A percentile compares a stretch with the other conserved stretches of the same genome.
These are phyloP conservation scores for Oscarella lobularis DNA, from an alignment of 37 sponge, comb jelly and placozoan genomes.

Conservation along the genomic window DNA sequence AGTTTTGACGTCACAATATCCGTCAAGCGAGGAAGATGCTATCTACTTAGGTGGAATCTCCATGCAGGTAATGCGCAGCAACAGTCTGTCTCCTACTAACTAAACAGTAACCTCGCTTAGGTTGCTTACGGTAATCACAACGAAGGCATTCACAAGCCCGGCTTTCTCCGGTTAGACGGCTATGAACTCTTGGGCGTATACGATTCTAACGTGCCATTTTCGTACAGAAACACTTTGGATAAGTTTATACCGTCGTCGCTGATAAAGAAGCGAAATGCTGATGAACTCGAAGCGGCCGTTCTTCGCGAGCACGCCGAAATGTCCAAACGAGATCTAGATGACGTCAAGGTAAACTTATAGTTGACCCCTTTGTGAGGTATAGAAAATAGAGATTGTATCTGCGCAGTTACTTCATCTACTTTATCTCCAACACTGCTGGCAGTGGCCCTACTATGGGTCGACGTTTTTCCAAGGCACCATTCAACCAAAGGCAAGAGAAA, in stretches of 20 bases:
- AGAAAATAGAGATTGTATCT: too few species aligned
- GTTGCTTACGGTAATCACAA: neutral
- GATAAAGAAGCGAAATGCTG: neutral
- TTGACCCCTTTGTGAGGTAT: neutral
- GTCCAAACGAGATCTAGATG: neutral
- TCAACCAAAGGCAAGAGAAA: neutral
- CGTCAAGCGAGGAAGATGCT: neutral
- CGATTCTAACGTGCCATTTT: neutral
- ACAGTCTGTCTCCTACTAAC: too few species aligned
- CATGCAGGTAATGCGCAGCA: neutral
- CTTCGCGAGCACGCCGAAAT: neutral
- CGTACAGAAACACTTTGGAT: neutral
- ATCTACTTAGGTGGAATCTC: neutral
- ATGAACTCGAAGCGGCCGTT: neutral
- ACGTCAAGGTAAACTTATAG: neutral
- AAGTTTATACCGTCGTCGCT: neutral
- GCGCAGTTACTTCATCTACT: constrained; percentile 15
- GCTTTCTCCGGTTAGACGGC: neutral
- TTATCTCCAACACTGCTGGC: constrained; percentile 57
- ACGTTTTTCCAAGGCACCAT: constrained; percentile 4
- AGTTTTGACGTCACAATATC: neutral
- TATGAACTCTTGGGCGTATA: neutral
- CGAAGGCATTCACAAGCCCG: neutral
- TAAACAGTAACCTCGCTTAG: too few species aligned
- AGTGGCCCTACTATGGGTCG: constrained; percentile 80